Conservation (phyloP, 1,140 invertebrate species). For the Chymomyza costata region DNA sequence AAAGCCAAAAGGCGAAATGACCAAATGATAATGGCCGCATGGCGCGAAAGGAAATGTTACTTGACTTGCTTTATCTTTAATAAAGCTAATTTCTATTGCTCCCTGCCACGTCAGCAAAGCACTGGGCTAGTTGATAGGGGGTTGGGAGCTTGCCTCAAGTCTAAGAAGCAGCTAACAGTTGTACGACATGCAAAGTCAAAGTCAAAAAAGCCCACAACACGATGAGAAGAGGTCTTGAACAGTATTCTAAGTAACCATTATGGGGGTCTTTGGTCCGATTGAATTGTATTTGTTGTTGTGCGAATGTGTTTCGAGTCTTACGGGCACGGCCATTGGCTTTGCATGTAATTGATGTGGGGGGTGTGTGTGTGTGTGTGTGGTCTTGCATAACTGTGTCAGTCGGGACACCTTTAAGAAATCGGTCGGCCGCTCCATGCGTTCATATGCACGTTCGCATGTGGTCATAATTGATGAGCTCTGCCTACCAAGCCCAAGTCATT, state of each 20-base stretch:
- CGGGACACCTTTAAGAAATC: slow-evolving; percentile 23
- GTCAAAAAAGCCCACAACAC: slow-evolving; percentile 6
- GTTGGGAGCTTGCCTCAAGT: too few relatives aligned
- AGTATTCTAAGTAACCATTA: slow-evolving; percentile 37
- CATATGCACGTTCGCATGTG: slow-evolving; percentile 41
- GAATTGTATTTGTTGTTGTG: slow-evolving; percentile 19
- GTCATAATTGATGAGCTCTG: slow-evolving; percentile 59
- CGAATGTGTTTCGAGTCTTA: slow-evolving; percentile 19
- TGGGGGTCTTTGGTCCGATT: slow-evolving; percentile 17
- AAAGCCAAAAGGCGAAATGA: slow-evolving; percentile 9
- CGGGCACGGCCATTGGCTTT: slow-evolving; percentile 13
- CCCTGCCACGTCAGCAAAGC: background rate
- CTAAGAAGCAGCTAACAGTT: slow-evolving; percentile 43
- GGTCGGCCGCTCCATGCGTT: too few relatives aligned
- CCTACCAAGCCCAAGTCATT: slow-evolving; percentile 56
- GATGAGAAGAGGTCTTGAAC: slow-evolving; percentile 16
- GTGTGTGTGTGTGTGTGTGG: slow-evolving; percentile 23
- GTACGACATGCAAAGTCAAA: slow-evolving; percentile 46
- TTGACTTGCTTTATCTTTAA: slow-evolving; percentile 62
- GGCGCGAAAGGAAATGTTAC: slow-evolving; percentile 55
- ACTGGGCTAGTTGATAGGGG: too few relatives aligned
- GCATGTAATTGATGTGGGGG: slow-evolving; percentile 42
- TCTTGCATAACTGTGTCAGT: slow-evolving; percentile 41
- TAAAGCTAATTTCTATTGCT: slow-evolving; percentile 68
- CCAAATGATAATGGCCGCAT: slow-evolving; percentile 52